phyloP scores from a whole-genome alignment of 2,113 vertebrate genomes.

The Limanda limanda region DNA sequence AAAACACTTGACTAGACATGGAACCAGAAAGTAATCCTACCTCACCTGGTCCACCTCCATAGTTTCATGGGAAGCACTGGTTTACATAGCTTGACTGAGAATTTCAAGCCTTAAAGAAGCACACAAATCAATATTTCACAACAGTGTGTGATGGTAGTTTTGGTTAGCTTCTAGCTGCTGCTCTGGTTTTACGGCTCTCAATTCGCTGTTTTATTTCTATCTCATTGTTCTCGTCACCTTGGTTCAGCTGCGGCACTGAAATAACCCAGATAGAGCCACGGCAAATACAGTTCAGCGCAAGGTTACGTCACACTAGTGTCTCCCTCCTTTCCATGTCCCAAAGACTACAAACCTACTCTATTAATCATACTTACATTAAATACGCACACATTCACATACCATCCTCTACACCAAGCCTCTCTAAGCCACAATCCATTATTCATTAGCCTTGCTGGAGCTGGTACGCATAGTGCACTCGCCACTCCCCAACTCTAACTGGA shows the following conservation, averaged over 20 bases:
- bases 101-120: too few relatives aligned
- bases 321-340: constrained; percentile 28
- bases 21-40: too few relatives aligned
- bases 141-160: neutral
- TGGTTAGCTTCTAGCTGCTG: neutral
- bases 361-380: constrained; percentile 59
- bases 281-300: neutral
- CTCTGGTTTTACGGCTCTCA: neutral
- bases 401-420: constrained; percentile 44
- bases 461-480: constrained; percentile 33
- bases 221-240: neutral
- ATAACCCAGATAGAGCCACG: neutral
- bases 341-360: constrained; percentile 53
- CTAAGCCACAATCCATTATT: constrained; percentile 71
- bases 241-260: neutral
- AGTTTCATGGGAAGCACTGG: too few relatives aligned
- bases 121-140: too few relatives aligned
- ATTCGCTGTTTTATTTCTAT: neutral
- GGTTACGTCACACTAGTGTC: constrained; percentile 31
- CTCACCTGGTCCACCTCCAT: too few relatives aligned
- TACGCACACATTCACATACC: constrained; percentile 44
- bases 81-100: too few relatives aligned
- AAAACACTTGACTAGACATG: too few relatives aligned
- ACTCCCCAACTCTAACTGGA: constrained; percentile 33
- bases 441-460: constrained; percentile 46